phyloP scores from a whole-genome alignment of 2,113 vertebrate genomes.

The Scartelaos histophorus region DNA sequence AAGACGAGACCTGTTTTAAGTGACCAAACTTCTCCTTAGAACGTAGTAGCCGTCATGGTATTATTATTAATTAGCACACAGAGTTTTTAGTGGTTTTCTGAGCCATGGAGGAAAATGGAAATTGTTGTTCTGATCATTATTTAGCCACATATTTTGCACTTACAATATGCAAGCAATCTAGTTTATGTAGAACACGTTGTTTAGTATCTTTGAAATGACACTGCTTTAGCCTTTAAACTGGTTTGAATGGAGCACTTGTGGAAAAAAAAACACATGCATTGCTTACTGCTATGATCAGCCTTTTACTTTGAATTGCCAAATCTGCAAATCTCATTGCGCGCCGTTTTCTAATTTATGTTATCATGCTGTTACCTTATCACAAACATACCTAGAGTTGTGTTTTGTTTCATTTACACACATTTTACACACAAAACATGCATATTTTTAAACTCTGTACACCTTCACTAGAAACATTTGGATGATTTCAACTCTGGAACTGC shows the following conservation, averaged over 20 bases:
- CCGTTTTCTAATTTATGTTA: no score
- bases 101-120: conserved; percentile 4
- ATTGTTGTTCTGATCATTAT: conserved; percentile 34
- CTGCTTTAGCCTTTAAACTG: conserved; percentile 1
- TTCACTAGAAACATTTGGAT: no score
- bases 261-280: not conserved
- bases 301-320: not conserved
- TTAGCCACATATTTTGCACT: conserved; percentile 48
- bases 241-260: conserved; percentile 5
- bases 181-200: conserved; percentile 25
- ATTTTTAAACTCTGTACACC: no score
- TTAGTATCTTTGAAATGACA: conserved; percentile 25
- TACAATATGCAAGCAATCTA: conserved; percentile 57
- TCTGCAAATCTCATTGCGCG: not conserved
- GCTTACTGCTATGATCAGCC: not conserved
- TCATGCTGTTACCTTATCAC: no score
- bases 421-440: no score
- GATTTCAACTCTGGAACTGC: no score
- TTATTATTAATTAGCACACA: conserved; percentile 21
- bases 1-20: conserved; percentile 75
- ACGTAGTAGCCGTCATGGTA: conserved; percentile 48
- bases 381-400: no score
- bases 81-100: not conserved
- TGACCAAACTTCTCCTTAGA: conserved; percentile 64
- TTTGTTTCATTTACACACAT: no score